These are phyloP conservation scores for Bombus soroeensis DNA, from an alignment of 1,140 invertebrate genomes.

Conservation along the genomic window DNA sequence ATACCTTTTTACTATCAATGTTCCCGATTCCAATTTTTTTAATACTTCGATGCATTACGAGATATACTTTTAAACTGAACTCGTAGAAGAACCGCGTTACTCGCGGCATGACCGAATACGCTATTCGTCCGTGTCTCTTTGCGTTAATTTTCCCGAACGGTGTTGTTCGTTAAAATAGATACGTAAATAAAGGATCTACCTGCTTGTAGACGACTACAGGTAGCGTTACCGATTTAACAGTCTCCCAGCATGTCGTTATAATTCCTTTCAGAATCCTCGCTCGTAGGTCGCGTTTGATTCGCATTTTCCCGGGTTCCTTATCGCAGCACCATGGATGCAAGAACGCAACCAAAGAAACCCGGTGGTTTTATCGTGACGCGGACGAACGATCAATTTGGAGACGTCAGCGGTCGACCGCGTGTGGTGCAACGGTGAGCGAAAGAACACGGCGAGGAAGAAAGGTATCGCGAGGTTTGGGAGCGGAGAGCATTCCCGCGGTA, in stretches of 20 bases:
- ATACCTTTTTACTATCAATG: no score
- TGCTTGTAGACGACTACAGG: no score
- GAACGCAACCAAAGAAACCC: neutral
- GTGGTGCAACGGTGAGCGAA: neutral
- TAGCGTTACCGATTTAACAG: no score
- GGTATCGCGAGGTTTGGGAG: constrained; percentile 33
- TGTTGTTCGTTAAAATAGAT: no score
- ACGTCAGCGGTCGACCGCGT: neutral
- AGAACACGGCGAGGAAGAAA: neutral
- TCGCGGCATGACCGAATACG: no score
- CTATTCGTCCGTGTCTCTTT: no score
- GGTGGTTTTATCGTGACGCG: neutral
- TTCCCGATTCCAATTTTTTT: no score
- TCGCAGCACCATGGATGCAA: neutral
- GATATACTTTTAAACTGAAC: no score
- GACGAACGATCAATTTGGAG: constrained; percentile 8
- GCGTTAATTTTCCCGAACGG: no score
- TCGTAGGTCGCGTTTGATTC: neutral
- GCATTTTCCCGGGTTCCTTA: neutral
- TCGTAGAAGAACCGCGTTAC: no score
- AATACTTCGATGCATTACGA: no score
- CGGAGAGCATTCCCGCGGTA: constrained; percentile 65
- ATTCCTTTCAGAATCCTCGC: neutral
- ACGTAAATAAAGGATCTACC: no score
- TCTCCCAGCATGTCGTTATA: neutral